A percentile compares a stretch with the other conserved stretches of the same genome.
Evolutionary conservation across 2,797 vertebrate genomes (phyloP).

Genomic region (Cichlasoma orientale): DNA sequence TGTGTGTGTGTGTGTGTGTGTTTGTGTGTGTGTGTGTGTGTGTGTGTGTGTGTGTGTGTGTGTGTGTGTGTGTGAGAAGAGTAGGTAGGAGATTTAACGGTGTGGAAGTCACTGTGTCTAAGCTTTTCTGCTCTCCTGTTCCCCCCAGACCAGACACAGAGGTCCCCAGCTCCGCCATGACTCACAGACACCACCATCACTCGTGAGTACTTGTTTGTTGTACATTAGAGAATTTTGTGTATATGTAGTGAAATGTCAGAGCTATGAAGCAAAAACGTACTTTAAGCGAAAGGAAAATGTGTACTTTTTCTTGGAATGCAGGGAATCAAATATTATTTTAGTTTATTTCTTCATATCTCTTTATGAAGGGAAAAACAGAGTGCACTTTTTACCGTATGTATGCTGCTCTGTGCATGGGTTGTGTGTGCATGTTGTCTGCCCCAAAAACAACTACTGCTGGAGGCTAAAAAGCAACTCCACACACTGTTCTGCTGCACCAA

Average conservation of each 20-base stretch:
- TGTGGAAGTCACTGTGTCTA: constrained; percentile 47
- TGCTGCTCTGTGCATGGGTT: constrained; percentile 10
- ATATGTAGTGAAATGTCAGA: background rate
- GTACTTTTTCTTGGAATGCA: background rate
- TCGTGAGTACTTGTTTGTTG: constrained; percentile 88
- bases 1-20: too few relatives aligned
- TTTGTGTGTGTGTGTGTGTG: too few relatives aligned
- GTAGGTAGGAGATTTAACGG: constrained; percentile 27
- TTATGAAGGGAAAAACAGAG: background rate
- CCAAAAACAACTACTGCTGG: background rate
- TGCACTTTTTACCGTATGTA: background rate
- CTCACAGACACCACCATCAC: constrained; percentile 85
- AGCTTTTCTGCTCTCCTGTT: constrained; percentile 53
- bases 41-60: constrained; percentile 48
- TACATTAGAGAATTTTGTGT: background rate
- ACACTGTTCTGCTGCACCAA: constrained; percentile 42
- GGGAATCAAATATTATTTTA: background rate
- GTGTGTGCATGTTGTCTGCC: constrained; percentile 5
- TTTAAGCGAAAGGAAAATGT: background rate
- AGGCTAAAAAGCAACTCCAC: background rate
- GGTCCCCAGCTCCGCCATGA: constrained; percentile 79
- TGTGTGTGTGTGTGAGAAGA: constrained; percentile 6
- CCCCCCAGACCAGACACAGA: constrained; percentile 63
- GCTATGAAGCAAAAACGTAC: background rate
- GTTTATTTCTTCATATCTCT: background rate